These are phyloP conservation scores for Diabrotica virgifera DNA, from an alignment of 1,140 invertebrate species.

Conservation along the genomic window DNA sequence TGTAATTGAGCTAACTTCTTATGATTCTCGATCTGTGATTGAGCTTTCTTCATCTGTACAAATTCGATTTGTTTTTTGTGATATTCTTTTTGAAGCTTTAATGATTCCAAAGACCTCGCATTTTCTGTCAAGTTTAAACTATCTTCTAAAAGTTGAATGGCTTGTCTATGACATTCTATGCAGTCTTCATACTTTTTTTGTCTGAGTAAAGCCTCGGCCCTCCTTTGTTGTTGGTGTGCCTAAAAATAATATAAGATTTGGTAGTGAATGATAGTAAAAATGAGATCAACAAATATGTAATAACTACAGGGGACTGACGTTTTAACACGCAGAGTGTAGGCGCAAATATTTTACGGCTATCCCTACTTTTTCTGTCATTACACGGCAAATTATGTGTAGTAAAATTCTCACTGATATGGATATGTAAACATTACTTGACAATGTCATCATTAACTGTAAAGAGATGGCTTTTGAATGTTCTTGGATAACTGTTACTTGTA, in stretches of 20 bases:
- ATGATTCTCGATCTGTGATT: slow-evolving; percentile 26
- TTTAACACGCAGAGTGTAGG: too few species aligned
- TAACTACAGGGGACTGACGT: too few species aligned
- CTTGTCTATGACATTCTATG: slow-evolving; percentile 34
- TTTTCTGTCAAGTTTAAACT: slow-evolving; percentile 22
- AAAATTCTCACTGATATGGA: too few species aligned
- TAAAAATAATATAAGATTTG: slow-evolving; percentile 11
- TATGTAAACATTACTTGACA: too few species aligned
- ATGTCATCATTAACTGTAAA: too few species aligned
- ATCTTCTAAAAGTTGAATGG: slow-evolving; percentile 25
- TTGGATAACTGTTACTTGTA: too few species aligned
- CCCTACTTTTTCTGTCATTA: too few species aligned
- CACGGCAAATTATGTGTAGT: too few species aligned
- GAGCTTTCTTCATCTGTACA: slow-evolving; percentile 31
- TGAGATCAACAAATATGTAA: neutral
- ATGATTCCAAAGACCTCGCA: slow-evolving; percentile 25
- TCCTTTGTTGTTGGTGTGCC: slow-evolving; percentile 34
- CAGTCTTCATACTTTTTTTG: slow-evolving; percentile 35
- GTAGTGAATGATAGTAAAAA: neutral
- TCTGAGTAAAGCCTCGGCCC: slow-evolving; percentile 28
- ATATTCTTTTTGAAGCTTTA: slow-evolving; percentile 32
- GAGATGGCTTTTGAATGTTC: too few species aligned
- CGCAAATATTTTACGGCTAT: too few species aligned
- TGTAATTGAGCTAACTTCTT: slow-evolving; percentile 18
- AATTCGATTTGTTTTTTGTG: slow-evolving; percentile 36